Percentiles rank a stretch among this genome's conserved stretches.
Conservation (phyloP, 2,888 invertebrate genomes). For the Mallateleia sp. region DNA sequence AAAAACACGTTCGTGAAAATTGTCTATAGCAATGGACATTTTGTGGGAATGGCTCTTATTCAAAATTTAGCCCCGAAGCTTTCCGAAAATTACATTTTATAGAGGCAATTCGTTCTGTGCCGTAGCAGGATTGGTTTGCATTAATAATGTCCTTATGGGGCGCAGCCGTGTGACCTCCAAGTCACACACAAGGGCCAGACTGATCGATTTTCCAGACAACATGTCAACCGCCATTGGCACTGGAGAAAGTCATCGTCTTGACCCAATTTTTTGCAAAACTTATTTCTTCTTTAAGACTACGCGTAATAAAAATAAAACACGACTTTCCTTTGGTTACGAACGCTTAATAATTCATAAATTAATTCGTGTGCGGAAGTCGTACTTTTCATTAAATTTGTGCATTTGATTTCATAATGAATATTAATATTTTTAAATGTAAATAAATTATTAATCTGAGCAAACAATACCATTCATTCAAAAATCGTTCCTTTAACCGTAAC, state of each 20-base stretch:
- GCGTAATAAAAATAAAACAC: no score
- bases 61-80: slow-evolving; percentile 84
- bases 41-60: slow-evolving; percentile 78
- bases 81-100: slow-evolving; percentile 86
- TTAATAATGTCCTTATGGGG: slow-evolving; percentile 86
- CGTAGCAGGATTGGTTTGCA: slow-evolving; percentile 86
- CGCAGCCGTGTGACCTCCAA: slow-evolving; percentile 74
- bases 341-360: no score
- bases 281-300: no score
- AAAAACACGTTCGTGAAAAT: slow-evolving; percentile 54
- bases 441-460: no score
- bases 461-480: no score
- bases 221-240: slow-evolving; percentile 52
- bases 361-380: no score
- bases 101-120: slow-evolving; percentile 85
- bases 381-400: no score
- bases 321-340: no score
- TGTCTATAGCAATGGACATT: slow-evolving; percentile 69
- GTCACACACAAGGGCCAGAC: slow-evolving; percentile 62
- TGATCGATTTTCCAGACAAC: slow-evolving; percentile 68
- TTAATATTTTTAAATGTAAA: no score
- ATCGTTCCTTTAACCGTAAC: no score
- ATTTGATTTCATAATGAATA: no score
- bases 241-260: slow-evolving; percentile 46
- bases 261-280: slow-evolving; percentile 50